Base-by-base conservation (phyloP, 2,113 vertebrate genomes). In the Catagonus wagneri region DNA sequence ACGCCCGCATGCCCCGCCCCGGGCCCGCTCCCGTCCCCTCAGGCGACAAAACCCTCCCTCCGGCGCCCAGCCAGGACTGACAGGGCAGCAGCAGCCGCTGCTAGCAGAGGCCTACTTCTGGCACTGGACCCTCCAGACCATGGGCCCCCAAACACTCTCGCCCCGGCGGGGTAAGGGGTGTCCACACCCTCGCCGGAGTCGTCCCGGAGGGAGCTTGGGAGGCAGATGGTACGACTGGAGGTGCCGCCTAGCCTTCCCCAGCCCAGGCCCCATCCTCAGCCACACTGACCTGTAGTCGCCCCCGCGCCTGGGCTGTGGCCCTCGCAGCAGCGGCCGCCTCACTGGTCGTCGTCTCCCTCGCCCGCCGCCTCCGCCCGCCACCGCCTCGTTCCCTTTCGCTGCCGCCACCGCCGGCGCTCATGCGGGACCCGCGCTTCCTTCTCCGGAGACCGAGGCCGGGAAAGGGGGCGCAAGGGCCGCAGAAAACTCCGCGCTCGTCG, bases 341-440 rank as follows among this genome's bases (percentile, higher is more conserved):
- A 25, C 91, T 85, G 76, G 85, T 96, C 74, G 95, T 91, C 27
- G 96, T 94, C 87, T 93, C 92, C 92, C 94, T 92, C 80, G 92
- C 95, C 91, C 84, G 63, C 97, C 97, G 95, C 96, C 96, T 88
- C 96, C 95, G 95, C 94, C 97, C 96, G 96, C 97, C 96, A 85
- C 98, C 97, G 95, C 96, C 98, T 97, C 97, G 96, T 98, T 96
- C 97, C 89, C 96, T 86, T 60, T 97, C 94, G 91, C 96, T 94
- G 97, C 96, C 94, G 96, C 98, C 97, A 96, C 97, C 96, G 95
- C 97, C 95, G 91, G 95, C 93, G 98, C 93, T 98, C 98, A 98
- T 98, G 96, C 98, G 97, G 98, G 96, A 98, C 97, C 96, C 97
- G 95, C 97, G 95, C 96, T 91, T 79, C 95, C 85, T 95, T 97